These are phyloP conservation scores for Melolontha melolontha DNA, from an alignment of 2,888 invertebrate species.

Conservation along the genomic window DNA sequence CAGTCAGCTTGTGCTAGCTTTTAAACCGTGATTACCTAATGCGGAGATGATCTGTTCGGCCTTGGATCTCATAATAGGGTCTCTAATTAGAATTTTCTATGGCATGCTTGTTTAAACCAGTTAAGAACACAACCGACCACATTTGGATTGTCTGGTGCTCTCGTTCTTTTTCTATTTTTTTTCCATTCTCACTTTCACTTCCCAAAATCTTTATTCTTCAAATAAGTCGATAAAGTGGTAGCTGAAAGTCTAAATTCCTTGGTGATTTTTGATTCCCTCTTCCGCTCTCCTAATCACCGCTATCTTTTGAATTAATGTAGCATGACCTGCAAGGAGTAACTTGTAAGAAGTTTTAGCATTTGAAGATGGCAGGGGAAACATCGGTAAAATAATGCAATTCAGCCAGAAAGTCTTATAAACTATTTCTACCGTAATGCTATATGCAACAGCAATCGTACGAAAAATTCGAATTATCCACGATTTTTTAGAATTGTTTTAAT, in stretches of 20 bases:
- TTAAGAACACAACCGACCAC: not conserved
- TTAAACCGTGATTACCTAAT: not conserved
- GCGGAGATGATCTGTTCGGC: not conserved
- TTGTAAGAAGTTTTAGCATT: no score
- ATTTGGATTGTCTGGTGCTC: not conserved
- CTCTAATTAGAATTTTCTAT: not conserved
- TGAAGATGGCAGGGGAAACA: no score
- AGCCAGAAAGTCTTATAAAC: no score
- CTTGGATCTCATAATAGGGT: not conserved
- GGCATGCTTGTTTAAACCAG: not conserved
- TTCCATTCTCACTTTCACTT: not conserved
- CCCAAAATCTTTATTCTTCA: not conserved
- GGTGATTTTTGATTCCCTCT: not conserved
- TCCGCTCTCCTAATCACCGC: no score
- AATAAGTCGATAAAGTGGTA: not conserved
- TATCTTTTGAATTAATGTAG: no score
- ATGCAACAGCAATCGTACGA: no score
- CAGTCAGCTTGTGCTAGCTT: not conserved
- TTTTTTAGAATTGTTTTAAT: no score
- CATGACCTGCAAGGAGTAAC: no score
- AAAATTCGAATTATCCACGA: no score
- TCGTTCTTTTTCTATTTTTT: not conserved
- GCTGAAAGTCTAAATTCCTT: slow-evolving; percentile 7
- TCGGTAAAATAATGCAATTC: no score
- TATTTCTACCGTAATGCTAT: no score